Evolutionary conservation across 2,888 invertebrate genomes (phyloP).

Genomic region (Drosophila anceps): DNA sequence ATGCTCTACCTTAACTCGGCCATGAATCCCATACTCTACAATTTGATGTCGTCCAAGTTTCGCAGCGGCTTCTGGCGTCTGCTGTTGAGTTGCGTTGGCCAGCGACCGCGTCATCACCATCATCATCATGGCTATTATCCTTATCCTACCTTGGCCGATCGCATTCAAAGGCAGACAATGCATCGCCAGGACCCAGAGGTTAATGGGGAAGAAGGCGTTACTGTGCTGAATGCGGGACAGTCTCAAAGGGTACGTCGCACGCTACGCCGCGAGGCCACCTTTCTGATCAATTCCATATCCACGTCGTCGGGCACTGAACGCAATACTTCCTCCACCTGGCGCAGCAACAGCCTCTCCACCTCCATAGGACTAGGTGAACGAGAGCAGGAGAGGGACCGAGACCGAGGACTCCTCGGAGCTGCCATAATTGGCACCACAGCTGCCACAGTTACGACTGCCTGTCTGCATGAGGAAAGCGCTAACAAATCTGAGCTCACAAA

Average conservation of each 20-base stretch:
- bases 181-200: slow-evolving; percentile 39
- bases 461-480: slow-evolving; percentile 57
- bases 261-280: slow-evolving; percentile 76
- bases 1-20: slow-evolving; percentile 96
- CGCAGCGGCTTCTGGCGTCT: slow-evolving; percentile 91
- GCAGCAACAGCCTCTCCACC: slow-evolving; percentile 77
- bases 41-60: slow-evolving; percentile 96
- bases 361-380: slow-evolving; percentile 65
- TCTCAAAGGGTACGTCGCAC: slow-evolving; percentile 61
- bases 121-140: slow-evolving; percentile 47
- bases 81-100: slow-evolving; percentile 85
- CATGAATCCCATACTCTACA: slow-evolving; percentile 95
- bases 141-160: slow-evolving; percentile 41
- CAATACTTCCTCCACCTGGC: slow-evolving; percentile 72
- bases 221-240: slow-evolving; percentile 19
- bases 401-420: slow-evolving; percentile 68
- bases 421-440: slow-evolving; percentile 80
- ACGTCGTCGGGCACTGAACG: slow-evolving; percentile 82
- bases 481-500: slow-evolving; percentile 51
- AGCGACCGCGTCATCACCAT: slow-evolving; percentile 58
- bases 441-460: slow-evolving; percentile 75
- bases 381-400: slow-evolving; percentile 60
- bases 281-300: slow-evolving; percentile 80
- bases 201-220: slow-evolving; percentile 28
- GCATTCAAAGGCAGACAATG: slow-evolving; percentile 41